Evolutionary conservation across 2,113 vertebrate genomes (phyloP).

Genomic region (Chinchilla lanigera): DNA sequence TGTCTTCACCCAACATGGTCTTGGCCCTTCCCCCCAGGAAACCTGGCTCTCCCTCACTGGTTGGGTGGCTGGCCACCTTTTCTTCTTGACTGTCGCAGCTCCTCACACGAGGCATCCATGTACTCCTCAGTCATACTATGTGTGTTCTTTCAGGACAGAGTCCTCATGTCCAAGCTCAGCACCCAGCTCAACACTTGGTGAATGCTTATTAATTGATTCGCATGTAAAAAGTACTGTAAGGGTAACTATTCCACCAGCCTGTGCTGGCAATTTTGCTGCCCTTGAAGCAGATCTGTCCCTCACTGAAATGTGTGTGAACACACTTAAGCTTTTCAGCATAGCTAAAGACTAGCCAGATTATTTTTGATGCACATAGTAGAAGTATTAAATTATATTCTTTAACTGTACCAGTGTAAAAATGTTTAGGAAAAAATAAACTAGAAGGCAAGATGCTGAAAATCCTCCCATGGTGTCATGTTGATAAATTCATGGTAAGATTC

Average conservation of each 20-base stretch:
- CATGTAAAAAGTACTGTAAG: background rate
- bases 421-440: conserved; percentile 10
- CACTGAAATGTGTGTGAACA: background rate
- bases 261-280: background rate
- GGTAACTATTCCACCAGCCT: background rate
- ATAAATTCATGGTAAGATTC: background rate
- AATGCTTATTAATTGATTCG: fast-evolving
- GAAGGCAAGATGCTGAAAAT: background rate
- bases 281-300: background rate
- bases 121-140: background rate
- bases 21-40: background rate
- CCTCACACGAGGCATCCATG: background rate
- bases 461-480: background rate
- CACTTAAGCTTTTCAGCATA: background rate
- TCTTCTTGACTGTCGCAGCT: background rate
- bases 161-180: background rate
- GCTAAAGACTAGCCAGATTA: background rate
- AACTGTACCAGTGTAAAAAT: background rate
- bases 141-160: background rate
- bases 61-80: background rate
- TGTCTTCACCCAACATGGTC: background rate
- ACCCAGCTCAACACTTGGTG: fast-evolving
- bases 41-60: background rate
- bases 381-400: background rate
- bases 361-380: background rate